Base-by-base conservation (phyloP, 2,888 invertebrate genomes). In the Lasius platythorax region DNA sequence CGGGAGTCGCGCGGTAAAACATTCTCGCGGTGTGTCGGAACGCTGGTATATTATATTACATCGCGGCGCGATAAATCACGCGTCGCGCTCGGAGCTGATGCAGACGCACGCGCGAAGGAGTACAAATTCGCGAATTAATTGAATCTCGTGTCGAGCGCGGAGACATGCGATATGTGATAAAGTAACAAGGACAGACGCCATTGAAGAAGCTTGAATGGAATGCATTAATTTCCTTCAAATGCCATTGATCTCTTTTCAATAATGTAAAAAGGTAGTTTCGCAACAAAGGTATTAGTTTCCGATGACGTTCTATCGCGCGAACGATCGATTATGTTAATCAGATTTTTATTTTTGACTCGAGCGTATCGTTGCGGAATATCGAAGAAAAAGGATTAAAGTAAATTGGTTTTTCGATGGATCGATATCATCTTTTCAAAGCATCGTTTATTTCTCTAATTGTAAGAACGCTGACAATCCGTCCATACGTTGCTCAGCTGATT, bases 1-100 rank as follows among this genome's bases (percentile, higher is more conserved):
- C 83, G 85, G 74, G 83, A 79, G 81, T 85, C 86, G 53, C 74
- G 73, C 50, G 82, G 75, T 84, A 72, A 89, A 89, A 90, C 87
- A 85, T 82, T 85, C 83, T 50, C 66, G 53, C 15, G 87, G 87
- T 85, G 83, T 87, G 90, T 74, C 73, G 43, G 6, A 64, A 43
- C 18, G 50, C 37, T 46, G 15, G 50, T 37, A 73, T 72, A 84
- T 79, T 63, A 68, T 56, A 46, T 61, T 66, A 64, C 50, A 56
- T 43, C n/a, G 40, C 53, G 58, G 30, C 50, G 66, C 70, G 82
- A 87, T 89, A 86, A 89, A 89, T 89, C 87, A 82, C 84, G 68
- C 63, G 58, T 73, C 50, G 64, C 46, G 61, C 53, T 33, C 37
- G 64, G 64, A 56, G 30, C 18, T 28, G 63, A 82, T 63, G 58